Conservation (phyloP, 2,797 vertebrate species). For the Podarcis siculus region DNA sequence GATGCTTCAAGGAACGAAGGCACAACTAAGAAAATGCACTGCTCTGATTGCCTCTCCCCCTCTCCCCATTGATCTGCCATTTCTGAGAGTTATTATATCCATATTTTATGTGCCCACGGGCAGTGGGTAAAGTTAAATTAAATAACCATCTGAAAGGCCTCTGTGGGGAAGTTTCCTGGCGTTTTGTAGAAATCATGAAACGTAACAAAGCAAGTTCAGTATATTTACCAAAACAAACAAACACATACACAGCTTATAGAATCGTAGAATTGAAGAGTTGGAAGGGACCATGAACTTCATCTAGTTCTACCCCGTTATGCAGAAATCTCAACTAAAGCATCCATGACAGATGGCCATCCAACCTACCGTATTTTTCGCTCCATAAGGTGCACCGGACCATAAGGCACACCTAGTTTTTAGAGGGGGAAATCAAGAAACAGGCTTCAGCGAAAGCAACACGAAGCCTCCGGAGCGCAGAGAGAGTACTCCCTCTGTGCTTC, state of each 20-base stretch:
- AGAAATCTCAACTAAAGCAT: no score
- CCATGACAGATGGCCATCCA: no score
- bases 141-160: conserved; percentile 66
- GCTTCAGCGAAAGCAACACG: no score
- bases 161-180: conserved; percentile 24
- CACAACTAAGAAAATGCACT: conserved; percentile 63
- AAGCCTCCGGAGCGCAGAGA: no score
- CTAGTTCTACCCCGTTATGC: no score
- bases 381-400: no score
- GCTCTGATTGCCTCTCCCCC: conserved; percentile 78
- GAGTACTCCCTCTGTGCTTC: no score
- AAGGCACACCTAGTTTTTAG: no score
- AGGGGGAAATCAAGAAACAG: no score
- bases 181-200: conserved; percentile 30
- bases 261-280: no score
- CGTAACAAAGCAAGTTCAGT: conserved; percentile 19
- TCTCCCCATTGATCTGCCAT: conserved; percentile 73
- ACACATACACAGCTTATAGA: background rate
- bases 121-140: conserved; percentile 68
- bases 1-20: conserved; percentile 37
- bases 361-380: no score
- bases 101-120: conserved; percentile 82
- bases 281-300: no score
- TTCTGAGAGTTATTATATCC: conserved; percentile 77
- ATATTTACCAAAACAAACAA: background rate